Evolutionary conservation across 37 sponge, comb jelly and placozoan genomes (phyloP), one percentile per base, ranked within the genome.

Genomic region (Trichoplax adhaerens): DNA sequence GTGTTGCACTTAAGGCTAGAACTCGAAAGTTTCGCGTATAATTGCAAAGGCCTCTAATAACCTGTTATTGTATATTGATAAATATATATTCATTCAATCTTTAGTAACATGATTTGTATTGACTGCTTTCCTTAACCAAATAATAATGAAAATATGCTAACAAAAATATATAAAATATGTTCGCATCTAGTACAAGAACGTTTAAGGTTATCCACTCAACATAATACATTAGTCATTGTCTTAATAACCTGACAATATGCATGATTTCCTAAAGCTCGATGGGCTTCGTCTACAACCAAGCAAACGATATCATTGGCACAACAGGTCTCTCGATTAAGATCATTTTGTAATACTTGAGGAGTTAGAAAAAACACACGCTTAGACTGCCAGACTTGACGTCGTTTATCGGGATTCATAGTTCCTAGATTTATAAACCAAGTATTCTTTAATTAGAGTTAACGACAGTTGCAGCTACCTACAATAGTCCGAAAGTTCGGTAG

Each of bases 321-420:
- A 76, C 93, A 97, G 10, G 83, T 54, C 4, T 83, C 86, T 62
- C 80, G 71, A 12, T 77, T 57, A 5, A 97, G 75, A 63, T 97
- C 99, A 89, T 97, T 97, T 81, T 97, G 99, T 77, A 97, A 71
- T 57, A 98, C 99, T 63, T 98, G 99, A 53, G 99, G 99, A 53
- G 99, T 98, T 49, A 98, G 90, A 65, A 93, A 98, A 80, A 98
- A 93, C 4, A 98, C 94, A 51, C 93, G 62, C 66, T 81, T 89
- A 8, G 56, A 62, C 0, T 55, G 50, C 99, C 99, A 97, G 49
- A 78, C 71, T 50, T 61, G 46, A 3, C 57, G 58, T 6, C 99
- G 64, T 58, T 77, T 77, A 50, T 64, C 72, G 8, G 95, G 91
- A 1, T 75, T 65, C 63, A 94, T 52, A 55, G 67, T 78, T 1